Percentiles rank a stretch among this genome's conserved stretches.
These are phyloP conservation scores for Polylopha cassiicola DNA, from an alignment of 2,888 invertebrate genomes.

Conservation along the genomic window DNA sequence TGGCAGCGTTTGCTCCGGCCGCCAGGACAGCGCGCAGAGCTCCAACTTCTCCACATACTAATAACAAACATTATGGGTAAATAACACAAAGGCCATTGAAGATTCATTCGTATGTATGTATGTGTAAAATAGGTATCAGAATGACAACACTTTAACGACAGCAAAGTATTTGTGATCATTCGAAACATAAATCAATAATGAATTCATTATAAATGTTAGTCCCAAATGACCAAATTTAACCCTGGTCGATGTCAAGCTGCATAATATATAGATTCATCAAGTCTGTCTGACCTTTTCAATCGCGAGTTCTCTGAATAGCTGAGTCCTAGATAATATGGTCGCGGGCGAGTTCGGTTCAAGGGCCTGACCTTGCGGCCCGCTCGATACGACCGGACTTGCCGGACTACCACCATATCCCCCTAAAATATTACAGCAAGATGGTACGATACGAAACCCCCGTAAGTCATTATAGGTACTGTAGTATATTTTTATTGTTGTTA, in stretches of 20 bases:
- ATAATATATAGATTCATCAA: constrained; percentile 40
- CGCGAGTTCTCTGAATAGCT: constrained; percentile 33
- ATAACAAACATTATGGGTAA: constrained; percentile 4
- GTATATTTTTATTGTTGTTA: constrained; percentile 4
- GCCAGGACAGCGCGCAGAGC: constrained; percentile 90
- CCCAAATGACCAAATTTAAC: constrained; percentile 14
- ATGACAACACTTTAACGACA: no score
- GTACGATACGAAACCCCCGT: constrained; percentile 14
- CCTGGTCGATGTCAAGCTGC: constrained; percentile 29
- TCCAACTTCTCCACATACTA: constrained; percentile 96
- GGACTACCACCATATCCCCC: constrained; percentile 58
- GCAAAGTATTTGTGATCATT: no score
- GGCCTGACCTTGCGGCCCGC: constrained; percentile 90
- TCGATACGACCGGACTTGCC: constrained; percentile 88
- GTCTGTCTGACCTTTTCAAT: constrained; percentile 41
- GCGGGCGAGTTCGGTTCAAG: constrained; percentile 82
- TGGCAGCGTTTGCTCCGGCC: constrained; percentile 91
- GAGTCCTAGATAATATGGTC: constrained; percentile 65
- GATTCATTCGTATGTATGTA: no score
- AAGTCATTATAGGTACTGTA: constrained; percentile 28
- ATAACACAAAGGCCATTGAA: no score
- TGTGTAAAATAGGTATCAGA: no score
- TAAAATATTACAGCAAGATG: constrained; percentile 18
- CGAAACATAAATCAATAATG: no score
- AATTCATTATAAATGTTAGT: no score